Evolutionary conservation across 2,888 invertebrate species (phyloP).

Genomic region (Rhorus exstirpatorius): DNA sequence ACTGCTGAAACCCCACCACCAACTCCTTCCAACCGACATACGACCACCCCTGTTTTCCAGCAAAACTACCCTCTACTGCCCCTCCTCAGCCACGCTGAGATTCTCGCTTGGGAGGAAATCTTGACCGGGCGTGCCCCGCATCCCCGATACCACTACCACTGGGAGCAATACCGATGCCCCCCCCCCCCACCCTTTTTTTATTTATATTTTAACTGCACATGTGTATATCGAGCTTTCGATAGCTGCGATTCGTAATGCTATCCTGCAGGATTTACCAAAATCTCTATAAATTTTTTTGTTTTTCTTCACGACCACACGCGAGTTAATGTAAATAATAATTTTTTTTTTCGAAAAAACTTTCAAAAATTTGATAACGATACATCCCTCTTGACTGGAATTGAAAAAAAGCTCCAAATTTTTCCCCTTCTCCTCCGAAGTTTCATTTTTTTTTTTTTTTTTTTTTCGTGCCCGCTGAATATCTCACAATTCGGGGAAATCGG

Average conservation of each 20-base stretch:
- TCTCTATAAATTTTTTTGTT: constrained; percentile 1
- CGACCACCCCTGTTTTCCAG: constrained; percentile 53
- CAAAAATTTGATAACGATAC: no score
- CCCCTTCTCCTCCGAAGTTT: no score
- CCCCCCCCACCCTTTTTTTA: constrained; percentile 30
- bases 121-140: constrained; percentile 86
- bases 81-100: constrained; percentile 81
- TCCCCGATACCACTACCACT: constrained; percentile 82
- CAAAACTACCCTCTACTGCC: constrained; percentile 60
- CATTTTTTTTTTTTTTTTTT: no score
- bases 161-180: constrained; percentile 27
- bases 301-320: constrained; percentile 10
- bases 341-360: no score
- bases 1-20: constrained; percentile 65
- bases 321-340: no score
- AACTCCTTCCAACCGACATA: constrained; percentile 57
- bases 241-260: constrained; percentile 66
- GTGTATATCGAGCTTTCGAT: constrained; percentile 43
- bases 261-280: background rate
- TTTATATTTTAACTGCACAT: constrained; percentile 5
- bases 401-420: no score
- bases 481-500: no score
- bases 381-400: no score
- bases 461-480: no score
- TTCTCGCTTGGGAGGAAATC: constrained; percentile 86